Evolutionary conservation across 2,888 invertebrate species (phyloP).

Genomic region (Pammene aurita): DNA sequence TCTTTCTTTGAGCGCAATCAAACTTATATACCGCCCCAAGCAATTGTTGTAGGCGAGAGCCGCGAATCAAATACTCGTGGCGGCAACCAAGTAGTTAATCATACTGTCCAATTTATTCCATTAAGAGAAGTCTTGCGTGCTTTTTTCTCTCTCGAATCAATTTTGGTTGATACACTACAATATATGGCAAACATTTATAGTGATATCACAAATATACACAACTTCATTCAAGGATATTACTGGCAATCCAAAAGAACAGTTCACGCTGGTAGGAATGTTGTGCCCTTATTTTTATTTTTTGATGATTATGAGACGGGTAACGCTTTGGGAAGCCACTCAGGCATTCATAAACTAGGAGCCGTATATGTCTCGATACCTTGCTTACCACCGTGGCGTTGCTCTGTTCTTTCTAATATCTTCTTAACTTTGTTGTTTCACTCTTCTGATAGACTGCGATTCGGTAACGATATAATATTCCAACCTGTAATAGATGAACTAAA

Average conservation of each 20-base stretch:
- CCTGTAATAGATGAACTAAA: constrained; percentile 37
- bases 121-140: background rate
- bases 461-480: too few species aligned
- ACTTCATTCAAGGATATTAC: constrained; percentile 1
- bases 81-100: constrained; percentile 1
- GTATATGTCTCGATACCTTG: constrained; percentile 9
- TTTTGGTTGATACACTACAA: constrained; percentile 2
- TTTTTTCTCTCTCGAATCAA: constrained; percentile 2
- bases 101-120: background rate
- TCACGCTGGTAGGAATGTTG: constrained; percentile 5
- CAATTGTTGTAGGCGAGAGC: constrained; percentile 1
- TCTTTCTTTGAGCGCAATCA: constrained; percentile 1
- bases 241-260: background rate
- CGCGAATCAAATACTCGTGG: constrained; percentile 4
- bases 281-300: too few species aligned
- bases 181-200: background rate
- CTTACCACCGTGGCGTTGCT: constrained; percentile 18
- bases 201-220: constrained; percentile 4
- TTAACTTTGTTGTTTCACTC: too few species aligned
- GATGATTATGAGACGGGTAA: too few species aligned
- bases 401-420: too few species aligned
- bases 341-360: constrained; percentile 1
- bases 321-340: background rate
- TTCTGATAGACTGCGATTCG: too few species aligned
- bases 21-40: constrained; percentile 4